Evolutionary conservation across 2,888 invertebrate genomes (phyloP).

Genomic region (Ischnura elegans): DNA sequence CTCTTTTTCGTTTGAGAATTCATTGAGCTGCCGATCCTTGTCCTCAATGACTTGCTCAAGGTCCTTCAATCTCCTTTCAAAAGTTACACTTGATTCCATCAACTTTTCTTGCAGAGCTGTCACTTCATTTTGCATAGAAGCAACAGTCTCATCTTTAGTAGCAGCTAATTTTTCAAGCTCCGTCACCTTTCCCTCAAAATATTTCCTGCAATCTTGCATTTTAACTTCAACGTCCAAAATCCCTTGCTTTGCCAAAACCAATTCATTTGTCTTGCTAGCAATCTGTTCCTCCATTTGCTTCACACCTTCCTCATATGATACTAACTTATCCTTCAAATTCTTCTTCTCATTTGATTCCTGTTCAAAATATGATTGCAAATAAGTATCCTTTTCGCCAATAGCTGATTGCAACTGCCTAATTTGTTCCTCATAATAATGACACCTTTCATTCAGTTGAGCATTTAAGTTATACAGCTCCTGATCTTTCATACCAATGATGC

Average conservation of each 20-base stretch:
- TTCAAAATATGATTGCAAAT: constrained; percentile 57
- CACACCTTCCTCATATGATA: constrained; percentile 66
- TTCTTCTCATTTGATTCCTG: constrained; percentile 69
- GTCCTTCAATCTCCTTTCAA: constrained; percentile 29
- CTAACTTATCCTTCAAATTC: constrained; percentile 70
- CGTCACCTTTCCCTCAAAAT: constrained; percentile 41
- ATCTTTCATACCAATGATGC: background rate
- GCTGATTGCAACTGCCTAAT: constrained; percentile 5
- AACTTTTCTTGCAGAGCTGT: background rate
- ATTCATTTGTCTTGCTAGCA: constrained; percentile 3
- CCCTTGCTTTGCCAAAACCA: background rate
- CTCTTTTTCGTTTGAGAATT: constrained; percentile 21
- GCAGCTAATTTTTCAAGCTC: constrained; percentile 6
- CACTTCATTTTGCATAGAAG: constrained; percentile 30
- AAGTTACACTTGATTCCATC: background rate
- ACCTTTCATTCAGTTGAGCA: constrained; percentile 28
- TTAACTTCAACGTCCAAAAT: constrained; percentile 14
- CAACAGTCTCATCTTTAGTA: background rate
- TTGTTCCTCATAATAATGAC: background rate
- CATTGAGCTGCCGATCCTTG: constrained; percentile 18
- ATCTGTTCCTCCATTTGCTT: constrained; percentile 40
- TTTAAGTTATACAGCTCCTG: constrained; percentile 33
- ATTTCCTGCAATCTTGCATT: constrained; percentile 21
- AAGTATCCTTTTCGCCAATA: constrained; percentile 64
- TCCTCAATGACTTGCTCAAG: constrained; percentile 32